Base-by-base conservation (phyloP, 2,888 invertebrate species). In the Bruchidius siliquastri region DNA sequence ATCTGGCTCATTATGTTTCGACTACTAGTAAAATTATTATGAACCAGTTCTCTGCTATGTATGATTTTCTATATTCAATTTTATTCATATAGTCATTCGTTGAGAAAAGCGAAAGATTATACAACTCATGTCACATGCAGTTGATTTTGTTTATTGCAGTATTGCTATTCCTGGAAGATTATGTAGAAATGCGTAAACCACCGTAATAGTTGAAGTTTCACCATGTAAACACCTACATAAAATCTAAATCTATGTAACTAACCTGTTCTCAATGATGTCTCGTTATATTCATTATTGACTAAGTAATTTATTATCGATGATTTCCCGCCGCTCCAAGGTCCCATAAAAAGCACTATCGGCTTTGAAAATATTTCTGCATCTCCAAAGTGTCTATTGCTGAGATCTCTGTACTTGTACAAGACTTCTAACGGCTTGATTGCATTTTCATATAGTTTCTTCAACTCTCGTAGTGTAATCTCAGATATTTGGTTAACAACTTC, bases 271-370 rank as follows among this genome's bases (percentile, higher is more conserved):
- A 97, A 88, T 74, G 96, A 92, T 85, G 93, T 92, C 80, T 92
- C 90, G 30, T 92, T 93, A 84, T 94, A 94, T 86, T 97, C 96
- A 78, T 94, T 93, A 76, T 95, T 94, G 68, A 96, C 90, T 78
- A 98, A 88, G 87, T 98, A 97, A 87, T 98, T 98, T 77, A 97
- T 92, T 80, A 97, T 95, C 72, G 96, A 94, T 0, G 97, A 96
- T 88, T 98, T 98, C 77, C 98, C 98, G 75, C 97, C 96, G 83
- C 96, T 96, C 96, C 97, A 97, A 67, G 97, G 97, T 68, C 98
- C 98, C 94, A 97, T 95, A 83, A 97, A 96, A 4, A 98, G 89
- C 72, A 97, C 91, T 83, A 97, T 88, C 0, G 98, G 97, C 84
- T 97, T 97, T 2, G 96, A 96, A 86, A 96, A 96, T 83, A 97